Evolutionary conservation across 1,140 invertebrate species (phyloP).

Genomic region (Drosophila malerkotliana): DNA sequence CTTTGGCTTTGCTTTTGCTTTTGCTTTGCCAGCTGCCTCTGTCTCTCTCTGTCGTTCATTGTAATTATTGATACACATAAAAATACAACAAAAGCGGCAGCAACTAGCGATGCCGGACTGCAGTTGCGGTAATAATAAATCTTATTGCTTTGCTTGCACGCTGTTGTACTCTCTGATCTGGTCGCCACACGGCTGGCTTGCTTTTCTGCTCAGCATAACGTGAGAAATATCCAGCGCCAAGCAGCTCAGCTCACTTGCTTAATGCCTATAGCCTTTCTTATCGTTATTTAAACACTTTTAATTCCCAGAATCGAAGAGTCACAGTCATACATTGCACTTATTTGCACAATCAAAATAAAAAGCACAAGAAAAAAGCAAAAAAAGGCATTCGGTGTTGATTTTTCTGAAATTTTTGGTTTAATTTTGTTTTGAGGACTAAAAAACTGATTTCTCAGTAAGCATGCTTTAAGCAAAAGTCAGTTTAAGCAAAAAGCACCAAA

Average conservation of each 20-base stretch:
- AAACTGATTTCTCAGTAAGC: too few species aligned
- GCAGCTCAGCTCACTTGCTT: background rate
- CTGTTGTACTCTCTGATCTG: background rate
- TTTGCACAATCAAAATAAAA: background rate
- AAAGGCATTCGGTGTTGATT: background rate
- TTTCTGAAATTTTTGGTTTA: too few species aligned
- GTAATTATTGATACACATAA: constrained; percentile 81
- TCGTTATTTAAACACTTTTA: constrained; percentile 1
- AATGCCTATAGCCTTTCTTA: constrained; percentile 2
- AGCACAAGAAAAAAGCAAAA: background rate
- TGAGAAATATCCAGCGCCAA: constrained; percentile 6
- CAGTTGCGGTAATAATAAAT: constrained; percentile 61
- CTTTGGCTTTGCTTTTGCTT: constrained; percentile 23
- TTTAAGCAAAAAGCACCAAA: too few species aligned
- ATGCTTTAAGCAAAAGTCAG: too few species aligned
- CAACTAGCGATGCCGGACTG: constrained; percentile 43
- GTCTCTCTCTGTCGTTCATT: constrained; percentile 38
- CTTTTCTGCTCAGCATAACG: constrained; percentile 14
- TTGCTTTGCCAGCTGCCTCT: constrained; percentile 8
- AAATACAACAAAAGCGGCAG: constrained; percentile 43
- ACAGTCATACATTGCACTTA: background rate
- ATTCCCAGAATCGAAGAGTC: background rate
- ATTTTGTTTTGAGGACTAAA: too few species aligned
- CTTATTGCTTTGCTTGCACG: constrained; percentile 35
- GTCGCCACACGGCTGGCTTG: background rate